phyloP scores from a whole-genome alignment of 2,888 invertebrate genomes.

The Euplexia lucipara region DNA sequence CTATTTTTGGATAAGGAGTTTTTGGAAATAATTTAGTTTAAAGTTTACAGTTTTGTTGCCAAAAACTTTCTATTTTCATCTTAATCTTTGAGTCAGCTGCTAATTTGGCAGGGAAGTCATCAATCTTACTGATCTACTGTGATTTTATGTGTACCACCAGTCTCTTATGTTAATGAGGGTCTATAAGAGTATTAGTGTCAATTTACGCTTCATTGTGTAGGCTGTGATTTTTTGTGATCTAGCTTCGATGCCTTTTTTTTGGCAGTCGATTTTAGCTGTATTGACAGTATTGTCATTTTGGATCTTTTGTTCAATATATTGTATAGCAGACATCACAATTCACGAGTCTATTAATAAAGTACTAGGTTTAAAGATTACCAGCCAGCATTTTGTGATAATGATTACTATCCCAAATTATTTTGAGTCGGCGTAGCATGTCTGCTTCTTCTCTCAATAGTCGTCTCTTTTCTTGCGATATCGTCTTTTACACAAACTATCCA shows the following conservation, averaged over 20 bases:
- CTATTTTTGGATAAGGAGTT: constrained; percentile 65
- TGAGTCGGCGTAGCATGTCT: too few relatives aligned
- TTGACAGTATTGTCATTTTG: constrained; percentile 26
- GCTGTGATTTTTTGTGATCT: constrained; percentile 18
- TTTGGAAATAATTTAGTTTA: constrained; percentile 40
- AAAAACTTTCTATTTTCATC: constrained; percentile 50
- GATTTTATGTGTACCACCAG: constrained; percentile 34
- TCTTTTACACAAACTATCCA: too few relatives aligned
- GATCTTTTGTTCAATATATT: neutral
- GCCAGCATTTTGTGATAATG: too few relatives aligned
- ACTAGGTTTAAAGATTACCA: too few relatives aligned
- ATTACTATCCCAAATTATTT: too few relatives aligned
- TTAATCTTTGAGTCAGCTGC: constrained; percentile 32
- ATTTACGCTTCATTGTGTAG: constrained; percentile 41
- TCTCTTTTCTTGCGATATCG: too few relatives aligned
- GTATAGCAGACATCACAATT: neutral
- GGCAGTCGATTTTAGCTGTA: constrained; percentile 23
- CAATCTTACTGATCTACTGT: constrained; percentile 33
- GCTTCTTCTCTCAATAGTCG: too few relatives aligned
- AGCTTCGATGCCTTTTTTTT: constrained; percentile 30
- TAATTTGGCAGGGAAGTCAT: constrained; percentile 26
- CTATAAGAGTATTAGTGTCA: constrained; percentile 46
- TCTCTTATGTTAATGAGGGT: constrained; percentile 43
- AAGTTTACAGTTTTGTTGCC: constrained; percentile 32
- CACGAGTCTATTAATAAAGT: too few relatives aligned